These are phyloP conservation scores for Hypena proboscidalis DNA, from an alignment of 2,888 invertebrate species.

Conservation along the genomic window DNA sequence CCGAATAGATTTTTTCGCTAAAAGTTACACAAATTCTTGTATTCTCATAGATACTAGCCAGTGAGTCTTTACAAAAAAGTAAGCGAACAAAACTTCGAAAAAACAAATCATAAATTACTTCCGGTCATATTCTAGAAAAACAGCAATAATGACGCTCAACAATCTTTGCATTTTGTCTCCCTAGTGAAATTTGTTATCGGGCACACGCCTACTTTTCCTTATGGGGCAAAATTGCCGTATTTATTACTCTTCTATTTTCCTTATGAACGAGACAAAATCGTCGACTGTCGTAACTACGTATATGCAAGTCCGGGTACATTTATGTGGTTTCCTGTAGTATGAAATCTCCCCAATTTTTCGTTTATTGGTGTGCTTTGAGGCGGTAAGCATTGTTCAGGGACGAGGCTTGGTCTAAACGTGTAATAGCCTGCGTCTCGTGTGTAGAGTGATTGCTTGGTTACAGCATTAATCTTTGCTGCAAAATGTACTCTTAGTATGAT, in stretches of 20 bases:
- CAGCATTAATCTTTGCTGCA: too few relatives aligned
- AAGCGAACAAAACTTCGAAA: too few relatives aligned
- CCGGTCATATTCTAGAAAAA: too few relatives aligned
- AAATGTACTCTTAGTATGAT: too few relatives aligned
- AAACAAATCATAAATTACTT: too few relatives aligned
- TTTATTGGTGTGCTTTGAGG: background rate
- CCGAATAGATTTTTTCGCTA: too few relatives aligned
- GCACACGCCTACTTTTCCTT: slow-evolving; percentile 17
- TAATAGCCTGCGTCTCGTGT: too few relatives aligned
- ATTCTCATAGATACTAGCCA: too few relatives aligned
- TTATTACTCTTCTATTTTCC: slow-evolving; percentile 17
- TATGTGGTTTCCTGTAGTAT: background rate
- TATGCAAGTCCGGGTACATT: slow-evolving; percentile 5
- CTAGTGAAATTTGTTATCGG: slow-evolving; percentile 14
- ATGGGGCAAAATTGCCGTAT: slow-evolving; percentile 12
- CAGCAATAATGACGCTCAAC: background rate
- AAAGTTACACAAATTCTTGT: too few relatives aligned
- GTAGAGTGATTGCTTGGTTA: too few relatives aligned
- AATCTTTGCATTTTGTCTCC: slow-evolving; percentile 16
- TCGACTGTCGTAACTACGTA: background rate
- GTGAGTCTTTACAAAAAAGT: too few relatives aligned
- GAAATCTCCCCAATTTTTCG: background rate
- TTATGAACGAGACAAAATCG: slow-evolving; percentile 4
- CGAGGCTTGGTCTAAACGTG: background rate
- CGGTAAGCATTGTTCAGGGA: background rate